These are phyloP conservation scores for Oreochromis grahami DNA, from an alignment of 2,797 vertebrate genomes.

Conservation along the genomic window DNA sequence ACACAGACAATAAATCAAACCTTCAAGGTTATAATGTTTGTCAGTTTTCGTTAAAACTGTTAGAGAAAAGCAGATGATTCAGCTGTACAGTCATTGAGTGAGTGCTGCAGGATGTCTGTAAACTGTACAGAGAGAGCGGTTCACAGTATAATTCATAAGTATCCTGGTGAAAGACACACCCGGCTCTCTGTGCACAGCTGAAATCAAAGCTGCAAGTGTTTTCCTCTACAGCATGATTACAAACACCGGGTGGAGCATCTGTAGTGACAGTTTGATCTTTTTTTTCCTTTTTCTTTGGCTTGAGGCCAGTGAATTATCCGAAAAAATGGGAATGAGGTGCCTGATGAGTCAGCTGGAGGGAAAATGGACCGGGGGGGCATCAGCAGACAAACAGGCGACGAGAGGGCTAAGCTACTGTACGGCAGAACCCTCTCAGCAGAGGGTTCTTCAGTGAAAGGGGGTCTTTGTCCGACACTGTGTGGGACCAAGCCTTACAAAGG, in stretches of 20 bases:
- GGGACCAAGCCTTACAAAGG: conserved; percentile 43
- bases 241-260: not conserved
- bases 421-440: not conserved
- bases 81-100: not conserved
- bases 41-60: not conserved
- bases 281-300: not conserved
- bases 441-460: conserved; percentile 27
- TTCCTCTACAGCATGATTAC: not conserved
- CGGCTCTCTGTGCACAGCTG: not conserved
- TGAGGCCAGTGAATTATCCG: not conserved
- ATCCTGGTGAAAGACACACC: not conserved
- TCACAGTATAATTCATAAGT: not conserved
- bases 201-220: not conserved
- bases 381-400: not conserved
- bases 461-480: conserved; percentile 58
- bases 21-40: not conserved
- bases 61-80: not conserved
- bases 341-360: not conserved
- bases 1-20: not conserved
- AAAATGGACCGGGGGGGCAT: not conserved
- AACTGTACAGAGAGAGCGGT: not conserved
- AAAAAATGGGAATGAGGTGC: not conserved
- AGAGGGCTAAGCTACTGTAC: not conserved
- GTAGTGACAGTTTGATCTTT: not conserved
- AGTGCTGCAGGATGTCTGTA: not conserved